These are phyloP conservation scores for Ctenopoma kingsleyae DNA, from an alignment of 2,797 vertebrate species.

Conservation along the genomic window DNA sequence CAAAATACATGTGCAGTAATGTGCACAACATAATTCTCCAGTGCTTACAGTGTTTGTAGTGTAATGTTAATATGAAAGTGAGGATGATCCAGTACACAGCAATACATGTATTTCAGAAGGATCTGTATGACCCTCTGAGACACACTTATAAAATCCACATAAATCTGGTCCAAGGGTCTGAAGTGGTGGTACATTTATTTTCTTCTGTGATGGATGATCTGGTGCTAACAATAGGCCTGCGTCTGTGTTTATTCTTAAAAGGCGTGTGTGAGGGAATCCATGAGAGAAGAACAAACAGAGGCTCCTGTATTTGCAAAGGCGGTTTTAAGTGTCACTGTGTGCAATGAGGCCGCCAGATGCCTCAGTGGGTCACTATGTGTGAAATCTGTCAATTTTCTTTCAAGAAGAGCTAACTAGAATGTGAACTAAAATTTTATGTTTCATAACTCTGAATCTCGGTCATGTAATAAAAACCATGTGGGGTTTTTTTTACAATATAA, in stretches of 20 bases:
- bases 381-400: neutral
- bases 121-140: slow-evolving; percentile 12
- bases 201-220: slow-evolving; percentile 48
- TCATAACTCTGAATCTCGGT: too few species aligned
- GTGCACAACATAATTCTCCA: neutral
- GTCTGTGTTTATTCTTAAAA: slow-evolving; percentile 24
- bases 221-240: slow-evolving; percentile 44
- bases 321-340: neutral
- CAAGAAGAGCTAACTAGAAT: neutral
- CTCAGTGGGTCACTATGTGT: neutral
- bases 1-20: neutral
- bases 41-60: too few species aligned
- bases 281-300: slow-evolving; percentile 3
- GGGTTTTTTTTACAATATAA: too few species aligned
- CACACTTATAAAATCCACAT: slow-evolving; percentile 34
- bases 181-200: slow-evolving; percentile 19
- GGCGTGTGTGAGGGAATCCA: neutral
- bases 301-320: neutral
- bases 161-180: slow-evolving; percentile 19
- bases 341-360: slow-evolving; percentile 3
- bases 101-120: neutral
- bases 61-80: too few species aligned
- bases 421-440: neutral
- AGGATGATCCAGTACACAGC: neutral
- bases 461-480: too few species aligned